Evolutionary conservation across 2,797 vertebrate genomes (phyloP).

Genomic region (Sebastes jordani): DNA sequence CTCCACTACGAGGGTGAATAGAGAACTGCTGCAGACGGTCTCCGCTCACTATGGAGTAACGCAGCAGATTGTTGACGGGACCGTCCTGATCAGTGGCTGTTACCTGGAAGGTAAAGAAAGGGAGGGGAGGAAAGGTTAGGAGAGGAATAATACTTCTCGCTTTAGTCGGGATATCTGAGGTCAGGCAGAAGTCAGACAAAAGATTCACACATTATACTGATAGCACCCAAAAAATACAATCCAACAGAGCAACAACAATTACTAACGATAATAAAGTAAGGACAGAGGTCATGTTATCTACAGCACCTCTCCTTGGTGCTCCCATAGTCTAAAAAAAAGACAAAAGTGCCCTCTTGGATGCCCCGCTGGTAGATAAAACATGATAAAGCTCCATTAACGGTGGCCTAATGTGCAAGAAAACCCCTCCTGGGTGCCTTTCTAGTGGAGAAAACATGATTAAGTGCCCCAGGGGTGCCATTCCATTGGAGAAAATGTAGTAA

Average conservation of each 20-base stretch:
- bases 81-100: conserved; percentile 91
- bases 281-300: not conserved
- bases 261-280: not conserved
- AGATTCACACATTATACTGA: not conserved
- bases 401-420: not conserved
- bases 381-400: not conserved
- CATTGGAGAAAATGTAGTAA: not conserved
- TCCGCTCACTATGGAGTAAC: conserved; percentile 90
- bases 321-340: not conserved
- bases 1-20: conserved; percentile 87
- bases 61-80: conserved; percentile 88
- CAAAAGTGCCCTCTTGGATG: not conserved
- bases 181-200: not conserved
- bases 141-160: not conserved
- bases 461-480: not conserved
- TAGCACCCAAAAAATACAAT: too few species aligned
- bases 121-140: too few species aligned
- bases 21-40: conserved; percentile 88
- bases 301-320: too few species aligned
- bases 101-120: conserved; percentile 77
- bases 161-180: not conserved
- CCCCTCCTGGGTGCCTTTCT: not conserved
- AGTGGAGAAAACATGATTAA: not conserved
- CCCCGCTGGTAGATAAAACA: not conserved
- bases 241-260: not conserved